phyloP scores from a whole-genome alignment of 2,113 vertebrate genomes.

The Ageneiosus marmoratus region DNA sequence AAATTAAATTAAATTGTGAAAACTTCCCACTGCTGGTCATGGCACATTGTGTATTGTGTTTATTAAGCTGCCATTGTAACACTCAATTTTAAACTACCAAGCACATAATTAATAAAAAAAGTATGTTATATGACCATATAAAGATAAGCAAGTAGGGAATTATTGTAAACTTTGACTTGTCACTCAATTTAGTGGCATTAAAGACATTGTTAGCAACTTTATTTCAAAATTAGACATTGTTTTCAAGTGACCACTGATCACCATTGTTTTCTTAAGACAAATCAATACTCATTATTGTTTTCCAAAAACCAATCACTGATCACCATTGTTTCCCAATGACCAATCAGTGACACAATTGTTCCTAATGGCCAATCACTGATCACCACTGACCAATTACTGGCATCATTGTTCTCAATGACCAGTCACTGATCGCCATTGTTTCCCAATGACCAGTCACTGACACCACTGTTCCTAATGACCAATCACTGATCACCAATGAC shows the following conservation, averaged over 20 bases:
- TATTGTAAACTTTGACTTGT: background rate
- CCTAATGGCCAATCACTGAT: too few relatives aligned
- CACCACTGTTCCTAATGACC: background rate
- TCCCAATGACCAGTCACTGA: background rate
- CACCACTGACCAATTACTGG: too few relatives aligned
- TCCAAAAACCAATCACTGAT: too few relatives aligned
- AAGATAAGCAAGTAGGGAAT: background rate
- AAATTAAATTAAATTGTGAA: too few relatives aligned
- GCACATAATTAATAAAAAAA: background rate
- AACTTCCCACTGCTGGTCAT: too few relatives aligned
- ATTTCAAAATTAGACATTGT: background rate
- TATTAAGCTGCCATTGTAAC: background rate
- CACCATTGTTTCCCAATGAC: too few relatives aligned
- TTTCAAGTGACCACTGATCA: background rate
- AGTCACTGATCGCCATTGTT: background rate
- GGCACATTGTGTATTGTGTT: too few relatives aligned
- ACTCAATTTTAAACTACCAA: too few relatives aligned
- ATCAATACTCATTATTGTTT: background rate
- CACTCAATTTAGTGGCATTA: background rate
- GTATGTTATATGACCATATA: background rate
- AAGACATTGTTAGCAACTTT: background rate
- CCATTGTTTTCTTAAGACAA: background rate
- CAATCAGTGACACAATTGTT: too few relatives aligned
- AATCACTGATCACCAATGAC: background rate
- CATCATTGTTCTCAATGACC: background rate